Percentiles rank a stretch among this genome's conserved stretches.
Evolutionary conservation across 2,888 invertebrate species (phyloP).

Genomic region (Epirrita christyi): DNA sequence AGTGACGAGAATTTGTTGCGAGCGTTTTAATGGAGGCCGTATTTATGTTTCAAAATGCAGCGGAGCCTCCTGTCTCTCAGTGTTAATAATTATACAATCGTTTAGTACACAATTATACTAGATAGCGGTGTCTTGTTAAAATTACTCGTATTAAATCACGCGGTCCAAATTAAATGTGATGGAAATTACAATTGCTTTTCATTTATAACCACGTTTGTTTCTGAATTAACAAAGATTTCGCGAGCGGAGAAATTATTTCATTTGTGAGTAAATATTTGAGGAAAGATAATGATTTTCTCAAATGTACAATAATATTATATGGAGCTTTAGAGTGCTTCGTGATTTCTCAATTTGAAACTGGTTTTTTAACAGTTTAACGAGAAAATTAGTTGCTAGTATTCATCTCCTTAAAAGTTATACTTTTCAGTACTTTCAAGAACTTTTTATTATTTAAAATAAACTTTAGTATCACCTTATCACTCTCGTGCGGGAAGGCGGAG

Average conservation of each 20-base stretch:
- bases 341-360: slow-evolving; percentile 29
- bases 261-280: slow-evolving; percentile 36
- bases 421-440: slow-evolving; percentile 19
- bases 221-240: slow-evolving; percentile 39
- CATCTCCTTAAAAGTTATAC: slow-evolving; percentile 3
- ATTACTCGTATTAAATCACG: slow-evolving; percentile 44
- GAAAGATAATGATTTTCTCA: slow-evolving; percentile 36
- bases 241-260: slow-evolving; percentile 36
- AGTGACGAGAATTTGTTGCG: slow-evolving; percentile 76
- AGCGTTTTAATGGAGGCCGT: slow-evolving; percentile 71
- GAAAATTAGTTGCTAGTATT: slow-evolving; percentile 37
- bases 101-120: slow-evolving; percentile 51
- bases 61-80: slow-evolving; percentile 55
- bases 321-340: slow-evolving; percentile 32
- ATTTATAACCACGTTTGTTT: slow-evolving; percentile 42
- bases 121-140: slow-evolving; percentile 43
- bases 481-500: slow-evolving; percentile 68
- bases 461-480: slow-evolving; percentile 67
- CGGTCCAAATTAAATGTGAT: slow-evolving; percentile 40
- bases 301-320: slow-evolving; percentile 34
- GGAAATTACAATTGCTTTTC: slow-evolving; percentile 41
- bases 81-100: slow-evolving; percentile 60
- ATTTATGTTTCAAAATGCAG: slow-evolving; percentile 73
- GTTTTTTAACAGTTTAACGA: slow-evolving; percentile 17
- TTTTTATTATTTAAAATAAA: slow-evolving; percentile 64